Percentiles rank a stretch among this genome's conserved stretches.
These are phyloP conservation scores for Spisula subtruncata DNA, from an alignment of 2,888 invertebrate genomes.

Conservation along the genomic window DNA sequence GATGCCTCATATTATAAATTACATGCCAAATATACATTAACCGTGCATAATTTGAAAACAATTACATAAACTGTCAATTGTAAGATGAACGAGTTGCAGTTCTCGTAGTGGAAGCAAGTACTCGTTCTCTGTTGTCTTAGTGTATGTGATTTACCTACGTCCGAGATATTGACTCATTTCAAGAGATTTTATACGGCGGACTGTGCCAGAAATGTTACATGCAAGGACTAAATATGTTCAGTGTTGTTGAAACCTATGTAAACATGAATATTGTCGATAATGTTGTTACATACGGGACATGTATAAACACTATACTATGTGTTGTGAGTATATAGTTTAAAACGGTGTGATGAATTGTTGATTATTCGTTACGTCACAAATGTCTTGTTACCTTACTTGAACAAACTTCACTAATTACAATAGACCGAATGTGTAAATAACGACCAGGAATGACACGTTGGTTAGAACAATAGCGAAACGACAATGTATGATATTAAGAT, in stretches of 20 bases:
- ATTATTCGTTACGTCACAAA: neutral
- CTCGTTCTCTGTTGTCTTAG: neutral
- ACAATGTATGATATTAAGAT: too few species aligned
- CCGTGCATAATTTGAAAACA: neutral
- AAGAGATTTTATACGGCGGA: neutral
- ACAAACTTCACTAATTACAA: too few species aligned
- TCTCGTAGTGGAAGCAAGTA: neutral
- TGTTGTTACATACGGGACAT: constrained; percentile 11
- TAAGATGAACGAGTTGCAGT: neutral
- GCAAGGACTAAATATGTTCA: constrained; percentile 1
- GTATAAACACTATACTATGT: constrained; percentile 8
- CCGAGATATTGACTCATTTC: constrained; percentile 15
- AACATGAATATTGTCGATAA: neutral
- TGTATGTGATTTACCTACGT: constrained; percentile 27
- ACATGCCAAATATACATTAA: constrained; percentile 31
- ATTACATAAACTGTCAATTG: neutral
- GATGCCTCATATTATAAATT: neutral
- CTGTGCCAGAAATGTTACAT: constrained; percentile 12
- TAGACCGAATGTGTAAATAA: too few species aligned
- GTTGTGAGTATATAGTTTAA: neutral
- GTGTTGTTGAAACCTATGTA: constrained; percentile 14
- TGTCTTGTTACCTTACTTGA: neutral
- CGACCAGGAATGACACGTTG: too few species aligned
- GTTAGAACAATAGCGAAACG: too few species aligned
- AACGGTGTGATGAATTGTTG: neutral